Evolutionary conservation across 2,888 invertebrate genomes (phyloP).

Genomic region (Habrosyne pyritoides): DNA sequence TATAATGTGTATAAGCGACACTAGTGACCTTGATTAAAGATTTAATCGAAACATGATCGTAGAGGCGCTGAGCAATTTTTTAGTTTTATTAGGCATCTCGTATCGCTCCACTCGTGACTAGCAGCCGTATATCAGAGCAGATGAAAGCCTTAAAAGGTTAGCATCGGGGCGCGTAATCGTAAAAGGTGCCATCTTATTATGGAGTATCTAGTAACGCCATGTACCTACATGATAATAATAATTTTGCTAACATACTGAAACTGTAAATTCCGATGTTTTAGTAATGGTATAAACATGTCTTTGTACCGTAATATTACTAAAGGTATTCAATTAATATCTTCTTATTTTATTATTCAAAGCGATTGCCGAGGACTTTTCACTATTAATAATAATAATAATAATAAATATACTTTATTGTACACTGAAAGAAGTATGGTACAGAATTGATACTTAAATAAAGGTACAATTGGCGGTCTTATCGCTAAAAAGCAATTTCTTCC

Average conservation of each 20-base stretch:
- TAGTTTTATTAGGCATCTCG: slow-evolving; percentile 27
- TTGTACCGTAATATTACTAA: too few species aligned
- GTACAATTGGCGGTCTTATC: too few species aligned
- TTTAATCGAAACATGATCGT: slow-evolving; percentile 4
- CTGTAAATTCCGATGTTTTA: background rate
- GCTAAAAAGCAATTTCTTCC: too few species aligned
- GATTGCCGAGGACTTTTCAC: too few species aligned
- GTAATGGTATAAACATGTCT: too few species aligned
- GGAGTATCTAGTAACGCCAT: slow-evolving; percentile 42
- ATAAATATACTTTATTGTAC: too few species aligned
- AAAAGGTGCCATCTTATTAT: slow-evolving; percentile 50
- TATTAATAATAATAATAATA: too few species aligned
- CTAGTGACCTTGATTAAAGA: background rate
- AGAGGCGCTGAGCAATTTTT: slow-evolving; percentile 10
- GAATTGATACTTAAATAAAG: too few species aligned
- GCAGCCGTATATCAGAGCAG: slow-evolving; percentile 39
- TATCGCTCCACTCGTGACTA: slow-evolving; percentile 41
- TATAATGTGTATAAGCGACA: background rate
- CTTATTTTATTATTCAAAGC: too few species aligned
- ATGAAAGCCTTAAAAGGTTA: slow-evolving; percentile 54
- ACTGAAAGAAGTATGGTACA: too few species aligned
- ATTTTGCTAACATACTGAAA: background rate
- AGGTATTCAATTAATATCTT: too few species aligned
- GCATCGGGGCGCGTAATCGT: slow-evolving; percentile 46
- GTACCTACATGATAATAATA: slow-evolving; percentile 28